Conservation (phyloP, 2,797 vertebrate species). For the Smutsia gigantea region DNA sequence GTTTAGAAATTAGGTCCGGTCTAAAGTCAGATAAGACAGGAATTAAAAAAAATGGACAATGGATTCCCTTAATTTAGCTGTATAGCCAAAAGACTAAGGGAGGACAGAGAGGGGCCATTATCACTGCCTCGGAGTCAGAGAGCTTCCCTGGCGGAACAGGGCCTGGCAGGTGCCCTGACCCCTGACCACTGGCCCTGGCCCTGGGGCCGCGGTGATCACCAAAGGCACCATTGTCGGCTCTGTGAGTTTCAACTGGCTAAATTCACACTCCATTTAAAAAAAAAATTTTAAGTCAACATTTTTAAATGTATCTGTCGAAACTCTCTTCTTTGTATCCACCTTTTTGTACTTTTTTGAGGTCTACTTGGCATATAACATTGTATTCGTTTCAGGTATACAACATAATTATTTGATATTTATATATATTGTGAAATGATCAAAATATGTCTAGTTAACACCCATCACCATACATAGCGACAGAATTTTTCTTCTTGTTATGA, state of each 20-base stretch:
- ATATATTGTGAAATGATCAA: not conserved
- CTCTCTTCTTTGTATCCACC: not conserved
- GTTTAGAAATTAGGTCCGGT: not conserved
- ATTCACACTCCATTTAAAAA: not conserved
- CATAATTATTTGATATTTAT: not conserved
- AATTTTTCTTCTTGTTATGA: not conserved
- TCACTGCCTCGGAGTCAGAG: not conserved
- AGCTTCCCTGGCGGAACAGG: not conserved
- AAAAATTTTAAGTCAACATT: not conserved
- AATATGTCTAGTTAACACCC: no score
- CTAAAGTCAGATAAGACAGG: not conserved
- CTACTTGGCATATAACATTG: no score
- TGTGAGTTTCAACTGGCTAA: not conserved
- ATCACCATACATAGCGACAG: no score
- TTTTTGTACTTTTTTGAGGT: not conserved
- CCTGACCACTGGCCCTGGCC: not conserved
- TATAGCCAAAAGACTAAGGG: not conserved
- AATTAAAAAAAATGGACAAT: not conserved
- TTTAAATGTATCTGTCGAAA: not conserved
- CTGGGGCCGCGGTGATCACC: not conserved
- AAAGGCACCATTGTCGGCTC: accelerated
- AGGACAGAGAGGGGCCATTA: not conserved
- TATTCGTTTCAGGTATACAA: not conserved
- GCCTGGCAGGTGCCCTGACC: not conserved
- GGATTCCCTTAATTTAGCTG: not conserved